Conservation (phyloP, 2,888 invertebrate species). For the Odontocolon sp. region DNA sequence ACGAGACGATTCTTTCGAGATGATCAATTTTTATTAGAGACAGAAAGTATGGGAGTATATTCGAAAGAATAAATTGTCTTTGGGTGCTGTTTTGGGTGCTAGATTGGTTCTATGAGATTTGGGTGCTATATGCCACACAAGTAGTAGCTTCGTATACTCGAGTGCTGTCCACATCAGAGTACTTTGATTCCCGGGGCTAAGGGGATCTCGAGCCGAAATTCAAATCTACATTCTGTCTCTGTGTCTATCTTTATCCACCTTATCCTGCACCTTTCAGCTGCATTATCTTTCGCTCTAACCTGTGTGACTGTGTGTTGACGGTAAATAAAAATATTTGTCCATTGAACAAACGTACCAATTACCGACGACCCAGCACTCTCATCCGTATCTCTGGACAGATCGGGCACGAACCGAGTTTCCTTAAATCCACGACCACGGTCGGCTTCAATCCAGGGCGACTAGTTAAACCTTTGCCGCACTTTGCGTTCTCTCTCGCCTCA, state of each 20-base stretch:
- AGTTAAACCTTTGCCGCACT: neutral
- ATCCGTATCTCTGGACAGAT: slow-evolving; percentile 1
- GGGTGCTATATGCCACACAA: slow-evolving; percentile 10
- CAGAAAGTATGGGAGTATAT: slow-evolving; percentile 2
- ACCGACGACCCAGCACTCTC: neutral
- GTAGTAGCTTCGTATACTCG: neutral
- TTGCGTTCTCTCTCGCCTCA: neutral
- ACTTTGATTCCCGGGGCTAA: neutral
- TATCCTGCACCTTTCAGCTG: neutral
- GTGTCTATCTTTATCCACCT: neutral
- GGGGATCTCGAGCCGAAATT: neutral
- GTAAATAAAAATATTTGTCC: slow-evolving; percentile 29
- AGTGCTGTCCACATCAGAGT: neutral
- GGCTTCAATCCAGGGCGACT: slow-evolving; percentile 2
- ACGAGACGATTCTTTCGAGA: slow-evolving; percentile 13
- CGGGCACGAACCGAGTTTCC: slow-evolving; percentile 12
- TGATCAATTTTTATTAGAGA: slow-evolving; percentile 29
- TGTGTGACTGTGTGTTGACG: neutral
- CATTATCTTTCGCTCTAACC: neutral
- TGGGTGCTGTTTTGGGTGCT: slow-evolving; percentile 15
- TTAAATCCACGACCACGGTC: slow-evolving; percentile 5
- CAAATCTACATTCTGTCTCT: neutral
- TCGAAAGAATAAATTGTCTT: slow-evolving; percentile 33
- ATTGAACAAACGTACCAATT: slow-evolving; percentile 9
- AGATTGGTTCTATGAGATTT: slow-evolving; percentile 47